These are phyloP conservation scores for Characodon lateralis DNA, from an alignment of 2,797 vertebrate genomes.

Conservation along the genomic window DNA sequence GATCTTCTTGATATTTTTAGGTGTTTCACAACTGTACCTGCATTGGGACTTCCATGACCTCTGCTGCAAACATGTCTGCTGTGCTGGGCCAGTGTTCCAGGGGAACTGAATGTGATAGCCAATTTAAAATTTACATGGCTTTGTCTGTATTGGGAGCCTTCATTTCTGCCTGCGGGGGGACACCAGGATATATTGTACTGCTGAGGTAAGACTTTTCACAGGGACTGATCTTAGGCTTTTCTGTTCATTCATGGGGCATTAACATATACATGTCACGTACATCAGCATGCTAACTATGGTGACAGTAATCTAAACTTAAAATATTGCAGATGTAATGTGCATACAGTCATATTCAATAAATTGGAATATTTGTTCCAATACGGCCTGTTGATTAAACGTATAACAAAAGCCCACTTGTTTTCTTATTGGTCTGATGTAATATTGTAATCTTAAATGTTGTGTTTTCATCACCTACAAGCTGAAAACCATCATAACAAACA, in stretches of 20 bases:
- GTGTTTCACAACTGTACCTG: constrained; percentile 93
- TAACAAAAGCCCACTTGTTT: no score
- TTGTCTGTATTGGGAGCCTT: constrained; percentile 88
- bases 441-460: no score
- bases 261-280: no score
- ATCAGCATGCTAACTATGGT: no score
- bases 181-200: constrained; percentile 89
- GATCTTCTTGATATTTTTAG: constrained; percentile 63
- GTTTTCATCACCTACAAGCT: no score
- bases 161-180: constrained; percentile 87
- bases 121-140: constrained; percentile 89
- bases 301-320: not conserved
- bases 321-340: not conserved
- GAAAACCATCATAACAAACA: no score
- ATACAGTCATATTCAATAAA: no score
- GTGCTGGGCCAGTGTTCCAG: constrained; percentile 87
- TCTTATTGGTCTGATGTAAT: no score
- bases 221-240: not conserved
- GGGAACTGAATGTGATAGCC: constrained; percentile 81
- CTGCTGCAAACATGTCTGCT: constrained; percentile 78
- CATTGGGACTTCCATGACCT: constrained; percentile 55
- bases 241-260: not conserved
- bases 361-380: no score
- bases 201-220: constrained; percentile 82
- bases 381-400: no score